A percentile compares a stretch with the other conserved stretches of the same genome.
Evolutionary conservation across 2,797 vertebrate species (phyloP).

Genomic region (Apodemus agrarius): DNA sequence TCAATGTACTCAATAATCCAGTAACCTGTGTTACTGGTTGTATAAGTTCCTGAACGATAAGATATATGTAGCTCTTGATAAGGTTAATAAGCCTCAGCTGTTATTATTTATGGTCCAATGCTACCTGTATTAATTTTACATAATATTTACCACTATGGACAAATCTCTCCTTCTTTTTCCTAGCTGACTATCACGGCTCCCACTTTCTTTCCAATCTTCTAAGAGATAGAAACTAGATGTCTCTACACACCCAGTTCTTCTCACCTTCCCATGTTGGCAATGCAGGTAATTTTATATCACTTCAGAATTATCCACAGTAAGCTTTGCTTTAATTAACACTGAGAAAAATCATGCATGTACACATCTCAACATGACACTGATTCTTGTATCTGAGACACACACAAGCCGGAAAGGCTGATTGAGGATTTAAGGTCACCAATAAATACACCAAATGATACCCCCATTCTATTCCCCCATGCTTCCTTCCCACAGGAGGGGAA

Average conservation of each 20-base stretch:
- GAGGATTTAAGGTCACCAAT: not conserved
- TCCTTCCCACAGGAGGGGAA: not conserved
- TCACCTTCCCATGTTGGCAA: not conserved
- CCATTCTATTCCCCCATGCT: slow-evolving; percentile 16
- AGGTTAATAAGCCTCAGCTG: not conserved
- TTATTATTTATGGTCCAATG: not conserved
- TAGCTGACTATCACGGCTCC: not conserved
- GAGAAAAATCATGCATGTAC: slow-evolving; percentile 22
- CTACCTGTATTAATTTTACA: not conserved
- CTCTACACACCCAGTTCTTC: not conserved
- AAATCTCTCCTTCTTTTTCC: not conserved
- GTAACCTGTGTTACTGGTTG: not conserved
- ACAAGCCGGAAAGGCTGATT: not conserved
- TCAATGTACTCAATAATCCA: not conserved
- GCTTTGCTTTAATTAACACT: slow-evolving; percentile 26
- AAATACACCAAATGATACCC: not conserved
- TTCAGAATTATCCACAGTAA: not conserved
- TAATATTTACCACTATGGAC: not conserved
- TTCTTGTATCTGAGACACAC: not conserved
- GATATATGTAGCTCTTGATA: not conserved
- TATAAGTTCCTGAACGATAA: not conserved
- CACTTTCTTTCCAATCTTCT: not conserved
- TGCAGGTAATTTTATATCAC: not conserved
- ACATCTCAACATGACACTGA: not conserved
- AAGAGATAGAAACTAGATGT: not conserved